phyloP scores from a whole-genome alignment of 1,140 invertebrate genomes.

The Drosophila repleta region DNA sequence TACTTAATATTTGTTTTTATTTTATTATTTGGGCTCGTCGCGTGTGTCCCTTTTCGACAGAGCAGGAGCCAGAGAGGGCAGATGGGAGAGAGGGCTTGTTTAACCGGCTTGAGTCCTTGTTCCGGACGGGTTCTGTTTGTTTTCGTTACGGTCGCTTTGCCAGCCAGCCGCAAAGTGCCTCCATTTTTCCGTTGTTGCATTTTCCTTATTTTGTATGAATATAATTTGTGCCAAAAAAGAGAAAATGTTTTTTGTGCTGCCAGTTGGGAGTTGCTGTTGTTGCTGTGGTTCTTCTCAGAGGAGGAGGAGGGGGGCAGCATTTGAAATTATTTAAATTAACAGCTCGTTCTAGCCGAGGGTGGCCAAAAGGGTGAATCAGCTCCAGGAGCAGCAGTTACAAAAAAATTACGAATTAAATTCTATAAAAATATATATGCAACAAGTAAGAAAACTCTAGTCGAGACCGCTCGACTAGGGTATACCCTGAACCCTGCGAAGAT shows the following conservation, averaged over 20 bases:
- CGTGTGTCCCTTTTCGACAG: constrained; percentile 24
- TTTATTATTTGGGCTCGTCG: constrained; percentile 5
- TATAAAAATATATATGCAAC: background rate
- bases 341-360: constrained; percentile 35
- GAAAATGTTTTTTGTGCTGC: constrained; percentile 4
- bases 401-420: background rate
- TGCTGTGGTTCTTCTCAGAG: background rate
- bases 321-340: constrained; percentile 59
- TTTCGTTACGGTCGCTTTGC: constrained; percentile 49
- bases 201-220: constrained; percentile 42
- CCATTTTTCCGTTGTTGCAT: constrained; percentile 55
- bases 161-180: constrained; percentile 48
- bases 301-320: no score
- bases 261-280: constrained; percentile 10
- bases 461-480: no score
- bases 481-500: no score
- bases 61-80: background rate
- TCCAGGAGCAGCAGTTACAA: background rate
- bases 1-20: constrained; percentile 56
- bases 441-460: no score
- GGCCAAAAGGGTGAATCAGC: constrained; percentile 8
- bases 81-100: background rate
- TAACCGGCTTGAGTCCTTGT: constrained; percentile 26
- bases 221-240: constrained; percentile 31
- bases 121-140: constrained; percentile 45